Conservation (phyloP, 2,113 vertebrate species). For the Rafetus swinhoei region DNA sequence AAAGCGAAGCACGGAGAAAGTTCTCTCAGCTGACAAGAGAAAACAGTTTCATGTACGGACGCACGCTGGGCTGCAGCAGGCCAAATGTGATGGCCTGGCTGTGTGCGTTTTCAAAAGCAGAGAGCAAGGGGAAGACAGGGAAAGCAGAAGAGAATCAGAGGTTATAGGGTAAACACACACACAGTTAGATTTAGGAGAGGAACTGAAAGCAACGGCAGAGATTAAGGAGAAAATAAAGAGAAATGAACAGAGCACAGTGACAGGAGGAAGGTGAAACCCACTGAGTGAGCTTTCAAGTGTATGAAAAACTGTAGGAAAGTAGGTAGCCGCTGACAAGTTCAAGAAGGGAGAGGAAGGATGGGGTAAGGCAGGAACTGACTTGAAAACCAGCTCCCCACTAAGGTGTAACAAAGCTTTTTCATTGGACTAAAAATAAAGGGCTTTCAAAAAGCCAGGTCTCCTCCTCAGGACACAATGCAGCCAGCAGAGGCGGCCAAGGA, state of each 20-base stretch:
- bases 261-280: not conserved
- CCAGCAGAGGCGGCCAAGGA: not conserved
- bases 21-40: not conserved
- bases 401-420: not conserved
- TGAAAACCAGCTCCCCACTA: conserved; percentile 17
- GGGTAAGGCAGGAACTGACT: not conserved
- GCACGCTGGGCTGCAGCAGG: not conserved
- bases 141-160: not conserved
- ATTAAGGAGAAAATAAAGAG: not conserved
- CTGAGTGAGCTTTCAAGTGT: not conserved
- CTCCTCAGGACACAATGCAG: not conserved
- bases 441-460: conserved; percentile 3
- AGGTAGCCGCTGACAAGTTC: not conserved
- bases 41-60: not conserved
- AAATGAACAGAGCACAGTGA: not conserved
- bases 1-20: not conserved
- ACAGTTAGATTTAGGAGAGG: not conserved
- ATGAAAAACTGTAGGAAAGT: not conserved
- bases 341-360: not conserved
- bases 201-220: not conserved
- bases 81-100: not conserved
- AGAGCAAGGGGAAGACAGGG: not conserved
- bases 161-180: not conserved
- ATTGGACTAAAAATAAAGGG: conserved; percentile 65
- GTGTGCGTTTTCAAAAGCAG: not conserved